Evolutionary conservation across 2,888 invertebrate species (phyloP), one percentile per base, ranked within the genome.

Genomic region (Litoditis marina): DNA sequence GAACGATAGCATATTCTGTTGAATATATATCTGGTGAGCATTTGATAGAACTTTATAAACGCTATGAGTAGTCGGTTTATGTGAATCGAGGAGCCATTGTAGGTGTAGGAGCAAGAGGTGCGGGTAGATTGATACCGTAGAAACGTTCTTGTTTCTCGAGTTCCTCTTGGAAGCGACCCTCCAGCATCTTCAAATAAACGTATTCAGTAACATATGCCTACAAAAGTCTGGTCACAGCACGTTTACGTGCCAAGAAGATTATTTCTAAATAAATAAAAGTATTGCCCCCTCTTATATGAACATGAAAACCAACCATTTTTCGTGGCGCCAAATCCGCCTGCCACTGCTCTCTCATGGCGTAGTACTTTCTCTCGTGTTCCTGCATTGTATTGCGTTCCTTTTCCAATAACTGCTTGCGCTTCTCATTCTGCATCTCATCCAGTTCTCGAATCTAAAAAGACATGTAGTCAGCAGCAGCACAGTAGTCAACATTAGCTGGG

Each of bases 371-470:
- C 58, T 81, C 81, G 53, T 78, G 80, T 56, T 81, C 78, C 16
- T 69, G 68, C 68, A 81, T 69, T 7, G 78, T 82, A 36, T 68
- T 66, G 28, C 73, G 57, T 59, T 81, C 81, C 53, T 78, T 80
- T 62, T 81, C 78, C 51, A 80, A 50, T 28, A 81, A 64, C 66
- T 79, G 75, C 59, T 78, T 74, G 19, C 76, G 61, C 55, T 81
- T 82, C 49, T 79, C 81, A 53, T 77, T 78, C 69, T 81, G 81
- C 66, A 78, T 76, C 63, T 82, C 77, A 52, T 81, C 82, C 47
- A 81, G 64, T 52, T 81, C 81, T 28, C 71, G 67, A 36, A 77
- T 69, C 76, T 76, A 60, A 32, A 67, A 62, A n/a, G n/a, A n/a
- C n/a, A n/a, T n/a, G n/a, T n/a, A n/a, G n/a, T n/a, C n/a, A n/a